Base-by-base conservation (phyloP, 2,113 vertebrate genomes). In the Cryptotis parvus region DNA sequence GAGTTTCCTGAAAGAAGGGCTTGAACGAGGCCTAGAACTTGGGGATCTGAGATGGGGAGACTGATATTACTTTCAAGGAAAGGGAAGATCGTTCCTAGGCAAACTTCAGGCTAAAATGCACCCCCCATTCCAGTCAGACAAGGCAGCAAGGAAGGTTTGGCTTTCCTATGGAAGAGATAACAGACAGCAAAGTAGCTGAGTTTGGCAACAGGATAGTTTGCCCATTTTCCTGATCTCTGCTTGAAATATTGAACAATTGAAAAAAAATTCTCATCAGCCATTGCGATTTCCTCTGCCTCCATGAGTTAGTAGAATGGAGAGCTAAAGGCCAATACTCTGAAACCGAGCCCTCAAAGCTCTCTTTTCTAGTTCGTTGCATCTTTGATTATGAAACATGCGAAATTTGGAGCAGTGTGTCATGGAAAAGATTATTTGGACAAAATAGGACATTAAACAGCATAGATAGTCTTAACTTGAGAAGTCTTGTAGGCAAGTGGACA, bases 381-480 rank as follows among this genome's bases (percentile, higher is more conserved):
- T 90, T 65, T 77, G 63, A 70, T 63, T 74, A 72, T 63, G 74
- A 92, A 77, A 39, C 10, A 0, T 52, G 9, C 29, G 92, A 35
- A 87, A 4, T 33, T 66, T 65, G 39, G 43, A 90, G 55, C 5
- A n/a, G 16, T 37, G 66, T 72, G 26, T 75, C 43, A 75, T 3
- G 4, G 70, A 35, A 85, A 45, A 93, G 33, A 15, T 8, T 31
- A 78, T 91, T 85, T 82, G 31, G 52, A 68, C 52, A 58, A 85
- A 88, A 84, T 16, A 90, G 29, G 70, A 41, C 29, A 66, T 29
- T 27, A 43, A 55, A 41, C 26, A 82, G 61, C 31, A n/a, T 70
- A 10, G 55, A 22, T 49, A 31, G 41, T 94, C 72, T 68, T 69
- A 86, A 75, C 41, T 63, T 82, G 27, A 91, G 76, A 91, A 89